Conservation (phyloP, 1,140 invertebrate genomes). For the Musca vetustissima region DNA sequence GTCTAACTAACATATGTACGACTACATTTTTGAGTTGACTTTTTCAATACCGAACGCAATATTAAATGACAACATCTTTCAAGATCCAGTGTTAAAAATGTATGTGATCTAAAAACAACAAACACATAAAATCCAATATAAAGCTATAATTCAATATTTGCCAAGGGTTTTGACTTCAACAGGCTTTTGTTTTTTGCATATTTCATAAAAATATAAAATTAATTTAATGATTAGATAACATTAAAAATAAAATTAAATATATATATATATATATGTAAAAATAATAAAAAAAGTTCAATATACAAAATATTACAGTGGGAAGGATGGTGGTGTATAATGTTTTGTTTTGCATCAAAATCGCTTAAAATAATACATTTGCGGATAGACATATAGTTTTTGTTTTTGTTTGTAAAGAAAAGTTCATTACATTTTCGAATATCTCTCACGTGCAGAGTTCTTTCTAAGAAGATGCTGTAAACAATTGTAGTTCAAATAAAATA, state of each 20-base stretch:
- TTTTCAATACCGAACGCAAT: no score
- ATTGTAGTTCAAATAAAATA: not conserved
- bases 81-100: no score
- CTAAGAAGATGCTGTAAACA: slow-evolving; percentile 4
- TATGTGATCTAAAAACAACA: no score
- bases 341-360: no score
- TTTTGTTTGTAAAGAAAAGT: not conserved
- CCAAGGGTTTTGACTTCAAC: no score
- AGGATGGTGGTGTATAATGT: not conserved
- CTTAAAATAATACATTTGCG: slow-evolving; percentile 11
- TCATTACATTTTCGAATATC: not conserved
- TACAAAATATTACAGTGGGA: slow-evolving; percentile 16
- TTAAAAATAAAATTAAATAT: slow-evolving; percentile 14
- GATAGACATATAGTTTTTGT: not conserved
- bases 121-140: no score
- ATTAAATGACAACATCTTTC: no score
- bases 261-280: not conserved
- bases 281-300: slow-evolving; percentile 7
- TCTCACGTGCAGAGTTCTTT: slow-evolving; percentile 10
- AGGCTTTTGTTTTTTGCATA: no score
- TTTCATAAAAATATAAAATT: slow-evolving; percentile 3
- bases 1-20: no score
- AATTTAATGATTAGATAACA: slow-evolving; percentile 23
- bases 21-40: no score
- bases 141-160: no score